A percentile compares a stretch with the other conserved stretches of the same genome.
Conservation (phyloP, 2,888 invertebrate species). For the Phorcus lineatus region DNA sequence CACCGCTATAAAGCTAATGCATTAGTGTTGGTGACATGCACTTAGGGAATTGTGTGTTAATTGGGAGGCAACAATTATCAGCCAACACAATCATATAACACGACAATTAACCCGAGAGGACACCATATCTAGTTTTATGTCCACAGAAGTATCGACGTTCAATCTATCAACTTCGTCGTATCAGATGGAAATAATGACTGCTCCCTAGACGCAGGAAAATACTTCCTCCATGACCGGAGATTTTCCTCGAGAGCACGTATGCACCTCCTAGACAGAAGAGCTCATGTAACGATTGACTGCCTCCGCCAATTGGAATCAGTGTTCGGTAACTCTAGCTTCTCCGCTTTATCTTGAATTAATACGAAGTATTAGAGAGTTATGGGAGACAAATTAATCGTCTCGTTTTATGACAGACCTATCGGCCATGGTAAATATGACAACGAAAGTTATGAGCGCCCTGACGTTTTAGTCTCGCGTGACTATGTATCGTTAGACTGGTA, state of each 20-base stretch:
- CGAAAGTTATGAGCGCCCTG: background rate
- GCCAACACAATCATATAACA: background rate
- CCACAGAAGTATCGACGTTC: background rate
- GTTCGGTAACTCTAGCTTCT: background rate
- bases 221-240: background rate
- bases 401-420: conserved; percentile 20
- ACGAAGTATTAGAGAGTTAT: background rate
- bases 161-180: background rate
- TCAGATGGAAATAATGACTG: conserved; percentile 15
- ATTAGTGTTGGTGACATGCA: background rate
- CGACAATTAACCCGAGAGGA: background rate
- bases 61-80: background rate
- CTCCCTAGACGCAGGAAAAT: background rate
- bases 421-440: conserved; percentile 14
- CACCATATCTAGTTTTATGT: background rate
- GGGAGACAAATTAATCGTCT: background rate
- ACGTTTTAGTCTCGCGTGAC: conserved; percentile 10
- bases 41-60: background rate
- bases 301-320: background rate
- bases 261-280: conserved; percentile 3
- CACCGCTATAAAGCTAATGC: too few species aligned
- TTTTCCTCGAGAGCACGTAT: background rate
- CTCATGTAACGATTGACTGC: background rate
- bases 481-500: conserved; percentile 10
- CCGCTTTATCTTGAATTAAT: background rate